A percentile compares a stretch with the other conserved stretches of the same genome.
Conservation (phyloP, 2,888 invertebrate genomes). For the Campopleginae sp. region DNA sequence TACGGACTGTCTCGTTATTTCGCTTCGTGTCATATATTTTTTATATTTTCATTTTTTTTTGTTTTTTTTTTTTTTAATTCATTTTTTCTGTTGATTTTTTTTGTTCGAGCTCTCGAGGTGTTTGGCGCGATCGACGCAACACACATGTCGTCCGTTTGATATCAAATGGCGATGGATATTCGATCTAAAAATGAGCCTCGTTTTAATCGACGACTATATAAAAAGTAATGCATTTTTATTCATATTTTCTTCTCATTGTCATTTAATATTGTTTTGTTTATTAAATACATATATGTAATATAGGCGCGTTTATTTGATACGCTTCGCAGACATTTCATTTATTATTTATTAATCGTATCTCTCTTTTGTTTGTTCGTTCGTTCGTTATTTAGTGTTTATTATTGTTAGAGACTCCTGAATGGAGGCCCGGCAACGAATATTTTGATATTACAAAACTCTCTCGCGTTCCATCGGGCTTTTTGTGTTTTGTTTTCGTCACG, state of each 20-base stretch:
- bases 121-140: slow-evolving; percentile 35
- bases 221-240: slow-evolving; percentile 72
- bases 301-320: slow-evolving; percentile 47
- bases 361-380: not conserved
- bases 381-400: slow-evolving; percentile 12
- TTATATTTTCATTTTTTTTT: slow-evolving; percentile 19
- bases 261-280: slow-evolving; percentile 18
- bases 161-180: slow-evolving; percentile 71
- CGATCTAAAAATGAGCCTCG: slow-evolving; percentile 77
- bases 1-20: slow-evolving; percentile 42
- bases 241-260: slow-evolving; percentile 32
- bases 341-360: not conserved
- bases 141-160: slow-evolving; percentile 51
- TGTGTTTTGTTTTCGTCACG: slow-evolving; percentile 23
- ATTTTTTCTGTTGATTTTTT: not conserved
- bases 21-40: slow-evolving; percentile 5
- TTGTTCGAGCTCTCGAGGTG: slow-evolving; percentile 34
- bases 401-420: slow-evolving; percentile 15
- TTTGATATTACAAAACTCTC: slow-evolving; percentile 16
- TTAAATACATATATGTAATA: slow-evolving; percentile 31
- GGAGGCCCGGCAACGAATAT: slow-evolving; percentile 18
- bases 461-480: not conserved
- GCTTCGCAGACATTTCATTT: slow-evolving; percentile 20
- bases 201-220: slow-evolving; percentile 76
- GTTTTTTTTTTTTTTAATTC: not conserved